Base-by-base conservation (phyloP, 2,113 vertebrate species). In the Stigmatopora nigra region DNA sequence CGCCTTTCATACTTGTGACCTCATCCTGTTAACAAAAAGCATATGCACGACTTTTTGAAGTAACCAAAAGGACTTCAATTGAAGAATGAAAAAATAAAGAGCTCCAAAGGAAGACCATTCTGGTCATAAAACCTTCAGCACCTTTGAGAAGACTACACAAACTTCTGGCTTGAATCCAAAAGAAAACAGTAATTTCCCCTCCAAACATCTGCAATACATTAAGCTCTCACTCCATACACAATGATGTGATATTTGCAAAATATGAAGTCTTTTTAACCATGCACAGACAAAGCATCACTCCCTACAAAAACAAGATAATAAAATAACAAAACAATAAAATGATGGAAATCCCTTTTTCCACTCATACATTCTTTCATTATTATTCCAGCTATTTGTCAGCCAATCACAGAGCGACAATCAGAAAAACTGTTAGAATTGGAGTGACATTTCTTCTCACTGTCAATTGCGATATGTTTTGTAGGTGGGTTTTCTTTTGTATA, bases 51-150 rank as follows among this genome's bases (percentile, higher is more conserved):
- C 19, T 45, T 45, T 20, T 9, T 46, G 38, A 41, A 60, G 58
- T 36, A 7, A 0, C 1, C 8, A 49, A 68, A 68, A 55, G 58
- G 13, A 51, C 31, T 48, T 10, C 63, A 20, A 44, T 25, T 52
- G 68, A 71, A 75, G 65, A 64, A 81, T 73, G 67, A 65, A 78
- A 82, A 85, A 87, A 78, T 81, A 80, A 81, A 55, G 12, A 8
- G 7, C 62, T 57, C 49, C 45, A 70, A 63, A 79, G 68, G 31
- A 60, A 78, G 49, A 78, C 51, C 59, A 36, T 62, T 73, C 53
- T 58, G 15, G 55, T 68, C 73, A 70, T 36, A 25, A 77, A 75
- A 25, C 53, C 44, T 8, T 13, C 4, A 47, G 73, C 35, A 56
- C 68, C 69, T 64, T 15, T 52, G 49, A 1, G 70, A 17, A 85